Base-by-base conservation (phyloP, 2,888 invertebrate genomes). In the Xestia rhomboidea region DNA sequence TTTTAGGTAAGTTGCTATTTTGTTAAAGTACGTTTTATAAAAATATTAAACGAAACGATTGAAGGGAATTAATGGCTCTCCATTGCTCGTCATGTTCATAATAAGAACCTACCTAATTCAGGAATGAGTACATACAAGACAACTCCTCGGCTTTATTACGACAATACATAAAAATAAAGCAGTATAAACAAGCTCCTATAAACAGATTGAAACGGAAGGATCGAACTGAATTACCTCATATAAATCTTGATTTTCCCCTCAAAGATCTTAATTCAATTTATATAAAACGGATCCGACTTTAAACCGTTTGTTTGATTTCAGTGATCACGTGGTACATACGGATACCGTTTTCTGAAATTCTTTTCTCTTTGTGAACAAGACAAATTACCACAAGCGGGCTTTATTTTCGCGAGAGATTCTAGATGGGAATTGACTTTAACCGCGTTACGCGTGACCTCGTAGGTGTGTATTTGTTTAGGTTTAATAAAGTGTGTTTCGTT, bases 221-320 rank as follows among this genome's bases (percentile, higher is more conserved):
- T 73, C 18, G n/a, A 79, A 57, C 21, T 49, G 34, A 68, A 78
- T 64, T 34, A 68, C 27, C 15, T 71, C 18, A 34, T 34, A 63
- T 67, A 51, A 41, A 62, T 72, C 51, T 69, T 54, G 62, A 57
- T 34, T 72, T 70, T 30, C 27, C 27, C 24, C 27, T 49, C 34
- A 71, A 75, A 77, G 69, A 67, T 64, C 67, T 66, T 70, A 64
- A 75, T 80, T 81, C 54, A 46, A 77, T 77, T 77, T 64, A 30
- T 77, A 54, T 38, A 67, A 68, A 73, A n/a, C 30, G 24, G 46
- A 68, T 44, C 15, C 34, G 6, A 63, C 15, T 74, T 79, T 30
- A 57, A 66, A 41, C 57, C 62, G 44, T 46, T 60, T 71, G 76
- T 74, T 81, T 73, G 68, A 80, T 51, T 46, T 79, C 21, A n/a